Conservation (phyloP, 1,140 invertebrate species). For the Cataglyphis hispanica region DNA sequence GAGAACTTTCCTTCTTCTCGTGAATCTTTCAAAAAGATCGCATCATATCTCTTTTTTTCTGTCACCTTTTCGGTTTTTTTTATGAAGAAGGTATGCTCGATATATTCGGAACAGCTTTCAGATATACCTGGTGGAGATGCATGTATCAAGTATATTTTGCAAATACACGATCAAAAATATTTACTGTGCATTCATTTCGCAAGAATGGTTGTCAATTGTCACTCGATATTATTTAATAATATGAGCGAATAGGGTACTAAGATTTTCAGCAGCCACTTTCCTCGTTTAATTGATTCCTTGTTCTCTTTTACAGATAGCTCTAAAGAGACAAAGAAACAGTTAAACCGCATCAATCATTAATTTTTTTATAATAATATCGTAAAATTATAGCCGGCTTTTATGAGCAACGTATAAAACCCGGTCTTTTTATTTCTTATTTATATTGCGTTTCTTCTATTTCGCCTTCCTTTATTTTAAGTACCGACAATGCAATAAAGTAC, state of each 20-base stretch:
- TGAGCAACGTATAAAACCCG: not conserved
- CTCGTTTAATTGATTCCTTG: conserved; percentile 18
- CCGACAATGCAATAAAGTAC: not conserved
- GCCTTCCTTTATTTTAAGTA: not conserved
- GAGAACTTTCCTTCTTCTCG: conserved; percentile 17
- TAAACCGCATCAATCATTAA: not conserved
- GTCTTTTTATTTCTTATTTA: conserved; percentile 44
- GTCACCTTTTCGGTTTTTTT: not conserved
- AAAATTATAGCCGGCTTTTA: conserved; percentile 4
- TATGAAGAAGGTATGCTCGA: not conserved
- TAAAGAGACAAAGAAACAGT: not conserved
- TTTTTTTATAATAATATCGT: not conserved
- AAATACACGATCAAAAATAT: not conserved
- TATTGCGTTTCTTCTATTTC: conserved; percentile 31
- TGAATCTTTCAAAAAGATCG: conserved; percentile 30
- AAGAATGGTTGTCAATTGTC: not conserved
- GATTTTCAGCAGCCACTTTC: conserved; percentile 15
- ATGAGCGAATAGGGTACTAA: not conserved
- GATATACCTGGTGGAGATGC: not conserved
- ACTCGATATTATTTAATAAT: conserved; percentile 9
- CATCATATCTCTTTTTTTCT: conserved; percentile 37
- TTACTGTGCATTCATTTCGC: not conserved
- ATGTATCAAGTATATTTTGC: not conserved
- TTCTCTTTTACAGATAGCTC: not conserved
- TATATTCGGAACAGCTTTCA: not conserved